A percentile compares a stretch with the other conserved stretches of the same genome.
These are phyloP conservation scores for Tetramorium alpestre DNA, from an alignment of 1,140 invertebrate species.

Conservation along the genomic window DNA sequence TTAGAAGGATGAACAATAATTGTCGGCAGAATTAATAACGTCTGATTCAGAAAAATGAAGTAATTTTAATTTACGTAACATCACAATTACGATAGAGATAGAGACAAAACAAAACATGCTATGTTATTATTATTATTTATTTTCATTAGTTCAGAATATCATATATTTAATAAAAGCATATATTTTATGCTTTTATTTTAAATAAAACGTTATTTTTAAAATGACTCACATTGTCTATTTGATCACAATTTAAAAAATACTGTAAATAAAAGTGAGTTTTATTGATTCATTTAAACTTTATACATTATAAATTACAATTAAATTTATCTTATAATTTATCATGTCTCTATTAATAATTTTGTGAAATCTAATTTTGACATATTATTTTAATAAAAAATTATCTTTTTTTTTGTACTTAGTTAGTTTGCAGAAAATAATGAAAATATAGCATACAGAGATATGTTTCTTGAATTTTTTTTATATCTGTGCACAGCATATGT, in stretches of 20 bases:
- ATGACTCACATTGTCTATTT: not conserved
- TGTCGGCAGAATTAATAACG: not conserved
- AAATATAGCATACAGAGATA: not conserved
- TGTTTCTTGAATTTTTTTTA: constrained; percentile 41
- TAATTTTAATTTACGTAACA: not conserved
- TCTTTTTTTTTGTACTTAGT: not conserved
- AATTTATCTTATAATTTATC: not conserved
- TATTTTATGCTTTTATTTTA: not conserved
- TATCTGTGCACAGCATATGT: constrained; percentile 69
- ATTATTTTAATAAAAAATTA: not conserved
- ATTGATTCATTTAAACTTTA: not conserved
- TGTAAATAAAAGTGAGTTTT: not conserved
- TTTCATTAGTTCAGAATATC: not conserved
- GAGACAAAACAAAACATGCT: not conserved
- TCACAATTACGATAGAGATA: not conserved
- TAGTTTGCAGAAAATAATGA: not conserved
- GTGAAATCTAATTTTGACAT: not conserved
- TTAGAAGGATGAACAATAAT: not conserved
- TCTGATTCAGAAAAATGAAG: not conserved
- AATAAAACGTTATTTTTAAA: not conserved
- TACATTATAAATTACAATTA: not conserved
- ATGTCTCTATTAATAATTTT: not conserved
- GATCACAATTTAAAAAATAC: not conserved
- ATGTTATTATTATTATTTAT: not conserved
- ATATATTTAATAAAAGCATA: not conserved